phyloP scores from a whole-genome alignment of 1,140 invertebrate genomes.

The Plutomurus gul region DNA sequence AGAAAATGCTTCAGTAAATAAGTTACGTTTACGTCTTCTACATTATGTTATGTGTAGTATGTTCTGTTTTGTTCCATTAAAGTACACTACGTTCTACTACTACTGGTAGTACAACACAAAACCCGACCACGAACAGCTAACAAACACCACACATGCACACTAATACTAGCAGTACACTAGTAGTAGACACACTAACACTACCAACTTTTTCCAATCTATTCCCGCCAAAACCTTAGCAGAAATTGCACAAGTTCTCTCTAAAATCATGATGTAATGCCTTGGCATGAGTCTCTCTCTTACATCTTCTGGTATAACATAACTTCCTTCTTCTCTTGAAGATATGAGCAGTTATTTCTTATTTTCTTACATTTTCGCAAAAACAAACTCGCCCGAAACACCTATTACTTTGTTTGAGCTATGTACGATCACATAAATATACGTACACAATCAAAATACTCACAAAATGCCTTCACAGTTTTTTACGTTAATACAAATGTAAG shows the following conservation, averaged over 20 bases:
- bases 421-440: no score
- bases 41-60: background rate
- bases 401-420: no score
- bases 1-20: background rate
- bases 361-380: no score
- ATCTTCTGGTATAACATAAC: background rate
- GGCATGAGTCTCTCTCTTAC: background rate
- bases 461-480: no score
- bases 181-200: background rate
- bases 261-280: slow-evolving; percentile 31
- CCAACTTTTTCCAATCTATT: slow-evolving; percentile 37
- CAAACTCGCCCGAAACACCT: no score
- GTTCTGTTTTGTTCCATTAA: no score
- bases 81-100: background rate
- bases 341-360: background rate
- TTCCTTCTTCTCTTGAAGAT: background rate
- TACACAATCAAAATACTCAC: no score
- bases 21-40: background rate
- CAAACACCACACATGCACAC: background rate
- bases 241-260: slow-evolving; percentile 31
- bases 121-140: no score
- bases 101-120: no score
- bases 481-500: no score
- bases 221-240: slow-evolving; percentile 14
- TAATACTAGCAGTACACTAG: background rate